Conservation (phyloP, 2,113 vertebrate species). For the Macaca mulatta region DNA sequence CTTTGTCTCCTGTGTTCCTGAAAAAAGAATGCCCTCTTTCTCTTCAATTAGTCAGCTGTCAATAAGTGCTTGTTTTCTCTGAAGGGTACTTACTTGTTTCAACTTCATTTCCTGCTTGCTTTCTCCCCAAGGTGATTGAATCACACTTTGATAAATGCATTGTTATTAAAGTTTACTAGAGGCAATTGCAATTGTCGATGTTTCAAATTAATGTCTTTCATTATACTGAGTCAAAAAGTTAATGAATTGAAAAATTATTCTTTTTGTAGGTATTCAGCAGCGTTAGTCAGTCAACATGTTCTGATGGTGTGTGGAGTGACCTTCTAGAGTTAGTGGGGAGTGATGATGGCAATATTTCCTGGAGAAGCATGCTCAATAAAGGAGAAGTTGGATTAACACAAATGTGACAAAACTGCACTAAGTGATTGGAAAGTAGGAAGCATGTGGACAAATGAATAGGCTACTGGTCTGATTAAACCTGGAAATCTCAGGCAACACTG, state of each 20-base stretch:
- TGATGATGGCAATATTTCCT: conserved; percentile 20
- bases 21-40: neutral
- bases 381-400: neutral
- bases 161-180: conserved; percentile 46
- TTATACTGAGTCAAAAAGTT: conserved; percentile 70
- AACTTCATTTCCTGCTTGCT: conserved; percentile 61
- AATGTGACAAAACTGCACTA: neutral
- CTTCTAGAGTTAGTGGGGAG: neutral
- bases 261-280: neutral
- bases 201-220: conserved; percentile 64
- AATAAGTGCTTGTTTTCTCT: conserved; percentile 47
- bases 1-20: conserved; percentile 8
- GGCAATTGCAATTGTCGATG: neutral
- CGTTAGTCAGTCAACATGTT: neutral
- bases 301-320: neutral
- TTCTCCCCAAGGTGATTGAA: conserved; percentile 42
- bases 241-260: conserved; percentile 43
- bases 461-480: neutral
- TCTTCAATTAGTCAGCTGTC: conserved; percentile 35
- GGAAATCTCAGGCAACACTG: neutral
- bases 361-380: neutral
- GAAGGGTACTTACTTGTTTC: conserved; percentile 33
- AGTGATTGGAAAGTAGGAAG: neutral
- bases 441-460: neutral
- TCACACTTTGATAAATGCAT: conserved; percentile 59